Percentiles rank a stretch among this genome's conserved stretches.
phyloP scores from a whole-genome alignment of 2,113 vertebrate species.

The Arvicanthis niloticus region DNA sequence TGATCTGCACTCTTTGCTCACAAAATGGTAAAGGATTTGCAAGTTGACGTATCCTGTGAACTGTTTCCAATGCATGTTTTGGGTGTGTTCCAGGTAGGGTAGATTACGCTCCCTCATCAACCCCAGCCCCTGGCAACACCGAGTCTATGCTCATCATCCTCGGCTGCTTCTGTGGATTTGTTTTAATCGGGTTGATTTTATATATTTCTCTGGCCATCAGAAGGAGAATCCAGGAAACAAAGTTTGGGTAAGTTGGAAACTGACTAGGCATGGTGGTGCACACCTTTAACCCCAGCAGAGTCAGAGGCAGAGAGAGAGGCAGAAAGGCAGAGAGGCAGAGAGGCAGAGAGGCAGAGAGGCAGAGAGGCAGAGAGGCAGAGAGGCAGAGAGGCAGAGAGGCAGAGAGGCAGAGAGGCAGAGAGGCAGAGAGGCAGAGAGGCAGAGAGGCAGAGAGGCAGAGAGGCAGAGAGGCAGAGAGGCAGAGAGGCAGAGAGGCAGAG shows the following conservation, averaged over 20 bases:
- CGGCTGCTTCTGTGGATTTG: constrained; percentile 88
- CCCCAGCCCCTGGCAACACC: constrained; percentile 83
- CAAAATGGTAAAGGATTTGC: not conserved
- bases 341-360: too few relatives aligned
- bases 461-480: too few relatives aligned
- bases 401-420: not conserved
- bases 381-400: too few relatives aligned
- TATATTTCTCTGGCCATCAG: constrained; percentile 87
- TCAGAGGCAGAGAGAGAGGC: not conserved
- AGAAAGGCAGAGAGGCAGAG: too few relatives aligned
- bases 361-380: too few relatives aligned
- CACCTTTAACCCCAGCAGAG: not conserved
- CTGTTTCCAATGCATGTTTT: not conserved
- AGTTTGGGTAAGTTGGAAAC: constrained; percentile 89
- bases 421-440: too few relatives aligned
- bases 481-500: too few relatives aligned
- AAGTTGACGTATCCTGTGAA: not conserved
- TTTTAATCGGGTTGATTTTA: constrained; percentile 88
- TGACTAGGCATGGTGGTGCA: too few relatives aligned
- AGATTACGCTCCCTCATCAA: constrained; percentile 88
- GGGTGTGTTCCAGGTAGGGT: constrained; percentile 78
- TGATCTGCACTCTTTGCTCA: not conserved
- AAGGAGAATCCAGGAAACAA: constrained; percentile 87
- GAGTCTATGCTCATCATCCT: constrained; percentile 88
- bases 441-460: too few relatives aligned